Evolutionary conservation across 2,113 vertebrate genomes (phyloP), one percentile per base, ranked within the genome.

Genomic region (Collichthys lucidus): DNA sequence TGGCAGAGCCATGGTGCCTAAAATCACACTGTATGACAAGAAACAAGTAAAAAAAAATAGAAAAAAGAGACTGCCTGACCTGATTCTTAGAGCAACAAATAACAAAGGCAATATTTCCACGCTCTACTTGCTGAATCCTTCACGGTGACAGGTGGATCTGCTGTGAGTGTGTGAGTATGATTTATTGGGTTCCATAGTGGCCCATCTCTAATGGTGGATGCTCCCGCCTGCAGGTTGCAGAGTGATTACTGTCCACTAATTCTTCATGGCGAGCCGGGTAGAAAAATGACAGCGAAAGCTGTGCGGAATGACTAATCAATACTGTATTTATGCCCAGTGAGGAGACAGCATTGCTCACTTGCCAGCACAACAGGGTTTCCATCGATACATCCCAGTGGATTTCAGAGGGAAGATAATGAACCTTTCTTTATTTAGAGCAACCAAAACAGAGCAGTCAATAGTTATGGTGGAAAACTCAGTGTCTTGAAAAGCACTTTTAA

Each of bases 211-310:
- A 93, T 88, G 89, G 91, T 80, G 79, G 89, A 92, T 80, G 78
- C 87, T 91, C 86, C 80, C 74, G 91, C 81, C 89, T 91, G 76
- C 87, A 87, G 91, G 90, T 90, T 80, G 80, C 74, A 75, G 87
- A 92, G 92, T 93, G 93, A 95, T 94, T 93, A 92, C 91, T 94
- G 92, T 92, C 94, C 86, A 83, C 92, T 91, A 84, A 89, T 92
- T 91, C 82, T 86, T 92, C 81, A 88, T 67, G 77, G 77, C 35
- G 75, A 86, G 78, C 59, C 2, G 83, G 69, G 64, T 49, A 87
- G 91, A 95, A 91, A 94, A 93, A 94, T 94, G 93, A 93, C 88
- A 90, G 86, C 29, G 74, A 89, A 89, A 92, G 85, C 89, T 83
- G 83, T 84, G 86, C 55, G 77, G 81, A 93, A 91, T 89, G 88